Evolutionary conservation across 2,888 invertebrate species (phyloP).

Genomic region (Muscina levida): DNA sequence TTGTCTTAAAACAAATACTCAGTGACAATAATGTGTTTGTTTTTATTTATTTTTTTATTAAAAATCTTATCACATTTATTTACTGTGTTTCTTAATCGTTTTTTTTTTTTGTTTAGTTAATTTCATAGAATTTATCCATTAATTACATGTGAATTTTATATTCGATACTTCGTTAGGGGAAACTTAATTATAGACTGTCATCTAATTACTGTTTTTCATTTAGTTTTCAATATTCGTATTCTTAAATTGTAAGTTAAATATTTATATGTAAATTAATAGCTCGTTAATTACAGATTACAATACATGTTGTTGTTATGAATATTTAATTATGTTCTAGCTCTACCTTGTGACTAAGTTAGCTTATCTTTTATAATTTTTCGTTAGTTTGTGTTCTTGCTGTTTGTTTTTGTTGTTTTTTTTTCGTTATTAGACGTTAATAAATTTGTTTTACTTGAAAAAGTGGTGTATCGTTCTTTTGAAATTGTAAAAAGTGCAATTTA

Average conservation of each 20-base stretch:
- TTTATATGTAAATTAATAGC: slow-evolving; percentile 53
- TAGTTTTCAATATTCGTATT: slow-evolving; percentile 4
- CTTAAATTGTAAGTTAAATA: slow-evolving; percentile 37
- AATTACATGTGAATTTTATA: slow-evolving; percentile 59
- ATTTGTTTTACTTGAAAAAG: slow-evolving; percentile 50
- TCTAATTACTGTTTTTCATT: slow-evolving; percentile 19
- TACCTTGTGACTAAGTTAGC: background rate
- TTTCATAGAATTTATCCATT: slow-evolving; percentile 51
- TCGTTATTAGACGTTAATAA: no score
- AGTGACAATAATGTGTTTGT: slow-evolving; percentile 40
- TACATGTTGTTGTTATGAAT: slow-evolving; percentile 31
- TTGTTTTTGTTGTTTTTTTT: slow-evolving; percentile 56
- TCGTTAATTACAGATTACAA: slow-evolving; percentile 64
- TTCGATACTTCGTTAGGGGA: slow-evolving; percentile 51
- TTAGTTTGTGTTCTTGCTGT: slow-evolving; percentile 39
- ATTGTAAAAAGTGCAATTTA: slow-evolving; percentile 60
- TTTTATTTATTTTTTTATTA: slow-evolving; percentile 63
- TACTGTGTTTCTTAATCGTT: slow-evolving; percentile 55
- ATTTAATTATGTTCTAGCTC: slow-evolving; percentile 27
- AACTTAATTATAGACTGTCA: slow-evolving; percentile 59
- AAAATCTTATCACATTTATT: slow-evolving; percentile 67
- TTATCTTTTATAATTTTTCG: background rate
- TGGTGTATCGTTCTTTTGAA: slow-evolving; percentile 41
- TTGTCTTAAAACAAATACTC: background rate
- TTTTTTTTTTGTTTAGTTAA: slow-evolving; percentile 24